Base-by-base conservation (phyloP, 2,888 invertebrate species). In the Octonoba sinensis region DNA sequence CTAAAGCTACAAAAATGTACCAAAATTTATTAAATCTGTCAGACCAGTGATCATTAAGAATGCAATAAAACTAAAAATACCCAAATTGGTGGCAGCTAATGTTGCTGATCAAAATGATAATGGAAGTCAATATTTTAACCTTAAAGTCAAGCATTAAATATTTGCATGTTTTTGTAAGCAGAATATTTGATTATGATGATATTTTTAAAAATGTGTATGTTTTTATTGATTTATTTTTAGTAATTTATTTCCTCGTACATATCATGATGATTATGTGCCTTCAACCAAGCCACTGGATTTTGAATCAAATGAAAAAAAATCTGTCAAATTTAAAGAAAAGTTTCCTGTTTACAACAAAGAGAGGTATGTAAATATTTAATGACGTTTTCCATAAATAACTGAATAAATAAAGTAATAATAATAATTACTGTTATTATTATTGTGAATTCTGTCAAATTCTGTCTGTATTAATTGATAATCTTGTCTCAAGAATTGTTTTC, bases 301-400 rank as follows among this genome's bases (percentile, higher is more conserved):
- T 20, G 77, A 64, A 20, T 24, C 24, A 0, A 70, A 65, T 15
- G 36, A 6, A n/a, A 77, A 77, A 57, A 77, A 77, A 20, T 64
- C 83, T 13, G 84, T 85, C 46, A 85, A 85, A 22, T 85, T 85
- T 22, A 85, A 85, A 24, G 85, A 85, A 20, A 84, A 84, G 54
- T 85, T 85, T 74, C 85, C 85, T 12, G 73, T 84, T 64, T 82
- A 83, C 74, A 60, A 72, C 44, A 75, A 59, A 54, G 65, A 66
- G 54, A 82, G 72, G 82, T 82, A 47, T 67, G 27, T 47, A 20
- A 16, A 49, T 62, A 44, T n/a, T 60, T 15, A n/a, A 16, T 20
- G 11, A 51, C 62, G 13, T 22, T 24, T 20, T 20, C 18, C 16
- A 51, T 69, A 54, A 8, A 22, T 16, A 67, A 22, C 20, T 6